Conservation (phyloP, 64 coral and sea anemone genomes). For the Cladopsammia gracilis region DNA sequence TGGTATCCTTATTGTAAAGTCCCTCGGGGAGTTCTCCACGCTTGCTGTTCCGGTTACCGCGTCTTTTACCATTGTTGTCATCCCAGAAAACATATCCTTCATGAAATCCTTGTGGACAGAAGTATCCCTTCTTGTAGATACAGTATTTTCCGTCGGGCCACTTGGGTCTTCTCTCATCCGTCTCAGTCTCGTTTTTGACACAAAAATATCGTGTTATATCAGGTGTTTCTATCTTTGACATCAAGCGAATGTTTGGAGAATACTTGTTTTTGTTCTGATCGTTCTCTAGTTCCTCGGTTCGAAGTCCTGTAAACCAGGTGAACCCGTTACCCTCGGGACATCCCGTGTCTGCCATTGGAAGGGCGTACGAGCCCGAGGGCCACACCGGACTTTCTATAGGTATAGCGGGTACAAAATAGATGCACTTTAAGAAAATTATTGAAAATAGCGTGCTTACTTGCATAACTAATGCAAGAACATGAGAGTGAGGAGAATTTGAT, state of each 20-base stretch:
- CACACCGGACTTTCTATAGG: constrained; percentile 4
- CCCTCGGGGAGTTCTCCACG: constrained; percentile 50
- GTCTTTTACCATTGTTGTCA: constrained; percentile 45
- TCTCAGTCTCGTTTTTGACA: constrained; percentile 30
- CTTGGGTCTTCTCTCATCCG: constrained; percentile 1
- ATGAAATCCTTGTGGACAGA: constrained; percentile 43
- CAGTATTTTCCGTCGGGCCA: constrained; percentile 77
- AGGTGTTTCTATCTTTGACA: constrained; percentile 17
- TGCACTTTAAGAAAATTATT: too few species aligned
- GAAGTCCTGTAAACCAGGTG: constrained; percentile 56
- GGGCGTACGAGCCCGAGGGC: constrained; percentile 59
- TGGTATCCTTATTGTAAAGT: constrained; percentile 50
- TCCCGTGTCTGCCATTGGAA: constrained; percentile 73
- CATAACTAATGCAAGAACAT: too few species aligned
- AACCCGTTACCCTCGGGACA: constrained; percentile 47
- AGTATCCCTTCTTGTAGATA: constrained; percentile 62
- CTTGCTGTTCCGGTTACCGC: constrained; percentile 34
- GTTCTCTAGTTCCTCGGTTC: constrained; percentile 62
- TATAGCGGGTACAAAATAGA: background rate
- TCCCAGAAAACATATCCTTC: constrained; percentile 62
- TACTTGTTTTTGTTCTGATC: background rate
- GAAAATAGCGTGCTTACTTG: too few species aligned
- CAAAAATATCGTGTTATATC: constrained; percentile 54
- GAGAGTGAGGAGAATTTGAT: too few species aligned
- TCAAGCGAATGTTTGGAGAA: constrained; percentile 29